These are phyloP conservation scores for Sebastes jordani DNA, from an alignment of 2,797 vertebrate genomes.

Conservation along the genomic window DNA sequence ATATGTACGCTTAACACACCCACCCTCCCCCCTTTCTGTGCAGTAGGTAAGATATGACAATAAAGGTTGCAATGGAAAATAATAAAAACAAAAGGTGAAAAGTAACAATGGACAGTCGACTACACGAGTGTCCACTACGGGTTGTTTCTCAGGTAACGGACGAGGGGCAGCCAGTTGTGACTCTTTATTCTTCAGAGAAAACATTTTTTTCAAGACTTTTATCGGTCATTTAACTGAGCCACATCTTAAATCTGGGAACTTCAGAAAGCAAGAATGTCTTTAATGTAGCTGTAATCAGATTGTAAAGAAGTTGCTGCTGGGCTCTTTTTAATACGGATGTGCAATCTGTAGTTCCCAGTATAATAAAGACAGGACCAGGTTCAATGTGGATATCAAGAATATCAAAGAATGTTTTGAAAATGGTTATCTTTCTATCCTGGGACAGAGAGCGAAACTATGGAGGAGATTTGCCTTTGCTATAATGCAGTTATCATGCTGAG, in stretches of 20 bases:
- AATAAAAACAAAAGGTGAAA: neutral
- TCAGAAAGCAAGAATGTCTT: neutral
- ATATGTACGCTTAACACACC: neutral
- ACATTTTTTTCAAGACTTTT: neutral
- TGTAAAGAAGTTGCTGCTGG: neutral
- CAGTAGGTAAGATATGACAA: neutral
- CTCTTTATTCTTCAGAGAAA: neutral
- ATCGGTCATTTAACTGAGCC: neutral
- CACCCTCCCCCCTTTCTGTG: rapidly evolving
- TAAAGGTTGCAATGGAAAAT: neutral
- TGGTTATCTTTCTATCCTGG: neutral
- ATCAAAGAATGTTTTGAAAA: neutral
- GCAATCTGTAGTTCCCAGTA: neutral
- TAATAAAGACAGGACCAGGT: neutral
- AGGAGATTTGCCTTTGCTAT: neutral
- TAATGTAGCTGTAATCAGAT: too few relatives aligned
- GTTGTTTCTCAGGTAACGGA: neutral
- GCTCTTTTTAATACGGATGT: neutral
- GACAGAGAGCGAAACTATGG: neutral
- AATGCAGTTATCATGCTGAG: neutral
- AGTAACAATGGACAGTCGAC: neutral
- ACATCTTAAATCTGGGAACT: neutral
- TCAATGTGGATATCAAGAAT: neutral
- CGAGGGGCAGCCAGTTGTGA: neutral
- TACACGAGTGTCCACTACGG: neutral